A percentile compares a stretch with the other conserved stretches of the same genome.
phyloP scores from a whole-genome alignment of 2,888 invertebrate species.

The Dioctria linearis region DNA sequence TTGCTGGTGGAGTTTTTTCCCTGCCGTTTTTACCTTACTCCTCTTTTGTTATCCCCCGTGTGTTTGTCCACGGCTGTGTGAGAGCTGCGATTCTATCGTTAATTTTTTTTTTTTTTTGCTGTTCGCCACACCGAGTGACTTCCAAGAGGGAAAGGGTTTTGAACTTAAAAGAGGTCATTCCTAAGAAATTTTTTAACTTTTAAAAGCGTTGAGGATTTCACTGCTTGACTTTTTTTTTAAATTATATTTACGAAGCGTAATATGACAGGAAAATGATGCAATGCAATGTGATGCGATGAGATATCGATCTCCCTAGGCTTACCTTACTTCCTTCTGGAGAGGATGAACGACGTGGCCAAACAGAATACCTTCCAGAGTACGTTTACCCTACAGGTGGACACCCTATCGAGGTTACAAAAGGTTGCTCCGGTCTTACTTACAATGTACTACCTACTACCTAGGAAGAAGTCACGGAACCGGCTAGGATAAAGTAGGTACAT shows the following conservation, averaged over 20 bases:
- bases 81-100: conserved; percentile 34
- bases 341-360: conserved; percentile 23
- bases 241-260: conserved; percentile 17
- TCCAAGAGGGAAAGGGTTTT: conserved; percentile 53
- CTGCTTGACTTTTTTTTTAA: conserved; percentile 38
- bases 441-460: not conserved
- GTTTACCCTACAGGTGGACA: conserved; percentile 47
- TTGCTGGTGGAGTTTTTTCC: conserved; percentile 52
- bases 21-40: conserved; percentile 45
- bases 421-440: conserved; percentile 27
- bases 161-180: conserved; percentile 54
- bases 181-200: conserved; percentile 50
- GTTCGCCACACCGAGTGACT: conserved; percentile 32
- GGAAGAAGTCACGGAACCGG: conserved; percentile 50
- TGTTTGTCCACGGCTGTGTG: conserved; percentile 40
- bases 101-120: conserved; percentile 41
- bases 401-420: conserved; percentile 41
- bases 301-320: not conserved
- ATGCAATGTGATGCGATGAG: not conserved
- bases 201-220: conserved; percentile 40
- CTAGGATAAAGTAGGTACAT: conserved; percentile 47
- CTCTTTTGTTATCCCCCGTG: conserved; percentile 51
- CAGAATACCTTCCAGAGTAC: conserved; percentile 41
- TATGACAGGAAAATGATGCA: conserved; percentile 11
- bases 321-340: conserved; percentile 3